These are phyloP conservation scores for Drosophila picticornis DNA, from an alignment of 2,888 invertebrate species.

Conservation along the genomic window DNA sequence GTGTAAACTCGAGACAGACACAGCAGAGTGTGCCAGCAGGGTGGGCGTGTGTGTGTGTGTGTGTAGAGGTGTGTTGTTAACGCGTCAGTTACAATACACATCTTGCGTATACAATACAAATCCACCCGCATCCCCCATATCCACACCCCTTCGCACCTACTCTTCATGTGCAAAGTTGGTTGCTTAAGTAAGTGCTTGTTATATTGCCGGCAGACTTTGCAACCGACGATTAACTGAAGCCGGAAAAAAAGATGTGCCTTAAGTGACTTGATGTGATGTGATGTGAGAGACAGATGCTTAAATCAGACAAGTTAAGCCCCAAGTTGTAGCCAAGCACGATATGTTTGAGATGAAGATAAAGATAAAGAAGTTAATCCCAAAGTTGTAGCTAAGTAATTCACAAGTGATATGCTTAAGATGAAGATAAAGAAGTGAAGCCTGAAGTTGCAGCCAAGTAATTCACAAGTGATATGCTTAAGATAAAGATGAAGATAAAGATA, in stretches of 20 bases:
- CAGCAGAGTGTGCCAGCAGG: neutral
- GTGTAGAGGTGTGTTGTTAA: slow-evolving; percentile 47
- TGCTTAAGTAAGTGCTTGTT: slow-evolving; percentile 59
- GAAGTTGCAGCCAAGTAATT: too few relatives aligned
- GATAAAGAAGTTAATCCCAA: neutral
- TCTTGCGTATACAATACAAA: slow-evolving; percentile 29
- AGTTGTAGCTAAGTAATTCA: neutral
- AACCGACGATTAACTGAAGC: slow-evolving; percentile 51
- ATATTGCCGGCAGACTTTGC: slow-evolving; percentile 49
- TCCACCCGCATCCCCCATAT: neutral
- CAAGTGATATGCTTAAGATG: neutral
- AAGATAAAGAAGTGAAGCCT: too few relatives aligned
- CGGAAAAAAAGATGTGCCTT: slow-evolving; percentile 16
- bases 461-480: too few relatives aligned
- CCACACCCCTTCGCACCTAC: neutral
- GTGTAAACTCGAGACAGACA: slow-evolving; percentile 47
- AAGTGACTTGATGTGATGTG: neutral
- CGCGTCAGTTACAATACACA: slow-evolving; percentile 56
- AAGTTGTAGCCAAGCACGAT: neutral
- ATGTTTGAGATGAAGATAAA: neutral
- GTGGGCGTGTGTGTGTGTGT: slow-evolving; percentile 7
- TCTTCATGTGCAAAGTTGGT: slow-evolving; percentile 9
- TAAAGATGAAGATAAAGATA: too few relatives aligned
- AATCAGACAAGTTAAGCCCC: slow-evolving; percentile 1
- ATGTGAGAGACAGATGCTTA: slow-evolving; percentile 16